Percentiles rank a stretch among this genome's conserved stretches.
phyloP scores from a whole-genome alignment of 2,797 vertebrate species.

The Rhyacichthys aspro region DNA sequence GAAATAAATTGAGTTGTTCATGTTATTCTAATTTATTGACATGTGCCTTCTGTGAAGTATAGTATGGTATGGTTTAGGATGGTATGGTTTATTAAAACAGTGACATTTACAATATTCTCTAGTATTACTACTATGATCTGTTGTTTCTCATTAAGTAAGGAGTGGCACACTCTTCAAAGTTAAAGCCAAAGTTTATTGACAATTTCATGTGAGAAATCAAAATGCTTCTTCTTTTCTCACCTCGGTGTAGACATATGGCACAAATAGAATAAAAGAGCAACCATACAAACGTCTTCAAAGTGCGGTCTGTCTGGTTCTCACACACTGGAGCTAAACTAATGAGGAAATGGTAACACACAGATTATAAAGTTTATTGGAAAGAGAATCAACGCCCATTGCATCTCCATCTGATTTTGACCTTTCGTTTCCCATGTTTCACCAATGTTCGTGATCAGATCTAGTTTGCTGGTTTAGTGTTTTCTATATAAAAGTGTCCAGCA shows the following conservation, averaged over 20 bases:
- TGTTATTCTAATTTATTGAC: too few species aligned
- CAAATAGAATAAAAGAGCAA: neutral
- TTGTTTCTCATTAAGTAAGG: neutral
- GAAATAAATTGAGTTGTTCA: too few species aligned
- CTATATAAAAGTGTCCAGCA: slow-evolving; percentile 79
- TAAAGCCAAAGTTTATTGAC: slow-evolving; percentile 5
- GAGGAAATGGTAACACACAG: slow-evolving; percentile 6
- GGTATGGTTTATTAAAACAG: too few species aligned
- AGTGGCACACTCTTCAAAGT: neutral
- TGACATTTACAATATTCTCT: too few species aligned
- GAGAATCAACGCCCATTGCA: neutral
- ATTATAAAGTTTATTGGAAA: slow-evolving; percentile 5
- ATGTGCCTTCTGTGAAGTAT: too few species aligned
- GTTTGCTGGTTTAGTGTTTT: slow-evolving; percentile 80
- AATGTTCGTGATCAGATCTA: slow-evolving; percentile 80
- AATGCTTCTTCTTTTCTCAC: neutral
- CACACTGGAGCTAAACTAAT: neutral
- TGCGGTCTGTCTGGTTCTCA: slow-evolving; percentile 12
- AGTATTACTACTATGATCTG: too few species aligned
- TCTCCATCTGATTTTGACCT: slow-evolving; percentile 1
- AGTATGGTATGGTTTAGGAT: too few species aligned
- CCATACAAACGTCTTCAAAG: slow-evolving; percentile 5
- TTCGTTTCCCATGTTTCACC: slow-evolving; percentile 35
- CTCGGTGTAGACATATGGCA: neutral
- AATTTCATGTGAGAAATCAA: neutral